Evolutionary conservation across 2,113 vertebrate species (phyloP), one percentile per base, ranked within the genome.

Genomic region (Brachypteracias leptosomus): DNA sequence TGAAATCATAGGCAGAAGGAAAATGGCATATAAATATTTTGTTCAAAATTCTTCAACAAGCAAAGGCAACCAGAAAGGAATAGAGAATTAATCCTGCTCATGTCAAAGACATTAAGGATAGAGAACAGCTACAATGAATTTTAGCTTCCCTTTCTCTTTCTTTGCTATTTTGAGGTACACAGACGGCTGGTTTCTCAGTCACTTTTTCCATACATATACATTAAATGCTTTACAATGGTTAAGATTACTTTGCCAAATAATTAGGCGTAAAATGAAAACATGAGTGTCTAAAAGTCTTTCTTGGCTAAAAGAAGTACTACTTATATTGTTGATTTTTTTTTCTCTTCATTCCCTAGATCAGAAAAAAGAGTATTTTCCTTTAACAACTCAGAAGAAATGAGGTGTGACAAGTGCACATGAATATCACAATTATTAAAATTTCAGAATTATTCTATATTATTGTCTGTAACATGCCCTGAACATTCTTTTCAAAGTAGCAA

Each of bases 191-290:
- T 84, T 91, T 90, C 59, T 80, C 51, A 73, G 79, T 58, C 57
- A 40, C 38, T 25, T 88, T 90, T 72, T 73, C 63, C 25, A 22
- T 29, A 91, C 42, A 73, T 36, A 10, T 21, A 71, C 0, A 2
- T 52, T 95, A 67, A 92, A 95, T n/a, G 51, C 51, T 88, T 94
- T 55, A 62, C 29, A 93, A 40, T 14, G 5, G 20, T 59, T 70
- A 76, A 51, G 55, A 79, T 55, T 63, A 62, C 31, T 88, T 81
- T 89, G 67, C 68, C 85, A 93, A 86, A 84, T 62, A 63, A 24
- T 47, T 91, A 93, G 36, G 40, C 55, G 72, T 49, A 93, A 94
- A 86, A 74, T 52, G 19, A 95, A 96, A 93, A 5, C 25, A 81
- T 25, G 24, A 93, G n/a, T 0, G 1, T 28, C 70, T 62, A 71